Conservation (phyloP, 2,888 invertebrate species). For the Acholoe squamosa region DNA sequence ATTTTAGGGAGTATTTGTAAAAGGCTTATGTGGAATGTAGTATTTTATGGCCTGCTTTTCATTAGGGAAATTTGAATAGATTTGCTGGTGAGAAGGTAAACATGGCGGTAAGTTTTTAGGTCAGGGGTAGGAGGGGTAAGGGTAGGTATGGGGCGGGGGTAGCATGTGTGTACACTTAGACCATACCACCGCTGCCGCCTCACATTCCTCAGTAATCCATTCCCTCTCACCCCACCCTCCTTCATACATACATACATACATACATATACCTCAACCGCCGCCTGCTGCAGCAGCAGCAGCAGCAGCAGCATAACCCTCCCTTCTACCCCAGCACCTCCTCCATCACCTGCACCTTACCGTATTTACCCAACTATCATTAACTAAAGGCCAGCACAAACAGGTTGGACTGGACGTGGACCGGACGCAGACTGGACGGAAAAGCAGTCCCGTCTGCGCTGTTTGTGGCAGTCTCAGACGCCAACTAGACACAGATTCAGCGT, state of each 20-base stretch:
- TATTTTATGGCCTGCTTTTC: background rate
- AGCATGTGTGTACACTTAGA: conserved; percentile 38
- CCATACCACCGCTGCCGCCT: conserved; percentile 7
- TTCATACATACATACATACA: background rate
- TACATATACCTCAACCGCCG: background rate
- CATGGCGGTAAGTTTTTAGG: background rate
- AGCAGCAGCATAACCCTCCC: no score
- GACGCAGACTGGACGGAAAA: no score
- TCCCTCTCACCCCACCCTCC: background rate
- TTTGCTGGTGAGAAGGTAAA: background rate
- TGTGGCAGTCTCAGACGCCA: no score
- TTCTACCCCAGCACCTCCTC: background rate
- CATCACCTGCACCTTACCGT: background rate
- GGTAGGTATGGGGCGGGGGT: conserved; percentile 17
- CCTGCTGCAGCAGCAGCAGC: background rate
- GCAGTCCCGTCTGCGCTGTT: no score
- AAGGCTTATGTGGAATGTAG: background rate
- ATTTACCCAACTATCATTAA: no score
- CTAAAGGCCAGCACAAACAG: no score
- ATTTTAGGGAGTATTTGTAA: no score
- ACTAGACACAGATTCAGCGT: no score
- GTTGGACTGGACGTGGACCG: no score
- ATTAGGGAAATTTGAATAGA: background rate
- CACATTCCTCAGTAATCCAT: conserved; percentile 34
- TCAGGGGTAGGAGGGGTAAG: background rate